Percentiles rank a stretch among this genome's conserved stretches.
Evolutionary conservation across 2,797 vertebrate species (phyloP).

Genomic region (Coregonus suidteri): DNA sequence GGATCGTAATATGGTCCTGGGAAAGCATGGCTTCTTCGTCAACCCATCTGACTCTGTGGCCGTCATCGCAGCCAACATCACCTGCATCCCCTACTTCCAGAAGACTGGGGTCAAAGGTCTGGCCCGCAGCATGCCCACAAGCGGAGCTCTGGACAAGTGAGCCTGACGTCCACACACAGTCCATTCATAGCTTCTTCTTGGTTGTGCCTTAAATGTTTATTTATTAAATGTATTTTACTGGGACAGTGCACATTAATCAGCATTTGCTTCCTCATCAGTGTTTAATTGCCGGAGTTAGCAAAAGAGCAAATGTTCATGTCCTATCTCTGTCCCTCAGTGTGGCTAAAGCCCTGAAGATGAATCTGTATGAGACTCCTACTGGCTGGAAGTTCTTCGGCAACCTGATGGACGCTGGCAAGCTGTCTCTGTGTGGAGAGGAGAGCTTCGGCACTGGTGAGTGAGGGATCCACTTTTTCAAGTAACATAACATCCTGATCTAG

Average conservation of each 20-base stretch:
- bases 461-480: neutral
- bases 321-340: conserved; percentile 78
- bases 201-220: too few relatives aligned
- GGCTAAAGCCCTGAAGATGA: conserved; percentile 91
- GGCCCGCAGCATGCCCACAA: conserved; percentile 98
- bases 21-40: conserved; percentile 95
- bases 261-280: neutral
- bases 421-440: conserved; percentile 97
- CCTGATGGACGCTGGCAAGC: conserved; percentile 97
- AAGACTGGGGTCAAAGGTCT: conserved; percentile 92
- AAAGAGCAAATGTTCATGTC: too few relatives aligned
- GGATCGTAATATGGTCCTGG: conserved; percentile 98
- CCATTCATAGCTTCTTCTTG: too few relatives aligned
- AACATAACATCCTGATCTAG: too few relatives aligned
- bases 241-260: too few relatives aligned
- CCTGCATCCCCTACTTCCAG: conserved; percentile 94
- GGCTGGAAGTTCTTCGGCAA: conserved; percentile 99
- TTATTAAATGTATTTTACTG: neutral
- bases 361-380: conserved; percentile 95
- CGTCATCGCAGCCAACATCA: conserved; percentile 94
- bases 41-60: conserved; percentile 98
- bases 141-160: conserved; percentile 94
- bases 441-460: conserved; percentile 96
- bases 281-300: neutral
- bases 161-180: neutral